Base-by-base conservation (phyloP, 2,797 vertebrate genomes). In the Notoglanidium macrostoma region DNA sequence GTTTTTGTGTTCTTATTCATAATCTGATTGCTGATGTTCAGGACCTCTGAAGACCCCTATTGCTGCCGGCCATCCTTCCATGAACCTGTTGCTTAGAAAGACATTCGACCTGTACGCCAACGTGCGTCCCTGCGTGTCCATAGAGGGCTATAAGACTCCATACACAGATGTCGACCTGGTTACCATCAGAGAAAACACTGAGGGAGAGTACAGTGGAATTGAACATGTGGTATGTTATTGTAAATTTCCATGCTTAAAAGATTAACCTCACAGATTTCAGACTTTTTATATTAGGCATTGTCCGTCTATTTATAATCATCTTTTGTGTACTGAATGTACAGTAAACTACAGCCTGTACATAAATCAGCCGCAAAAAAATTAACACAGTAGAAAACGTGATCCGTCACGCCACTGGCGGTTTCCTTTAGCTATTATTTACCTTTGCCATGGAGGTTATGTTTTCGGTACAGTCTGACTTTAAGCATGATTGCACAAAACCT, bases 31-130 rank as follows among this genome's bases (percentile, higher is more conserved):
- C 85, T 90, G 17, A 26, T 85, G 3, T 44, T 3, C 88, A 99
- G 98, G 98, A 84, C 98, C 98, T 88, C 92, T 99, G 88, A 99
- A 99, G 95, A 99, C 98, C 0, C 98, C 98, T 0, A 98, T 99
- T 87, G 98, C 98, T 67, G 98, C 98, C 1, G 98, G 98, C 40
- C 98, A 99, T 92, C 98, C 98, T 0, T 99, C 98, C 0, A 99
- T 99, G 98, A 99, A 99, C 86, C 93, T 99, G 70, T 92, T 99
- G 87, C 96, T 99, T 73, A 97, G 98, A 32, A 98, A 97, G 92
- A 99, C 98, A 26, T 99, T 99, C 88, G 98, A 99, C 92, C 97
- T 99, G 9, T 99, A 98, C 1, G 98, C 98, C 61, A 99, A 99
- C 0, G 96, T 99, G 49, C 97, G 98, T 0, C 98, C 98, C 0